Percentiles rank a stretch among this genome's conserved stretches.
Conservation (phyloP, 2,797 vertebrate genomes). For the Galagoides demidoff region DNA sequence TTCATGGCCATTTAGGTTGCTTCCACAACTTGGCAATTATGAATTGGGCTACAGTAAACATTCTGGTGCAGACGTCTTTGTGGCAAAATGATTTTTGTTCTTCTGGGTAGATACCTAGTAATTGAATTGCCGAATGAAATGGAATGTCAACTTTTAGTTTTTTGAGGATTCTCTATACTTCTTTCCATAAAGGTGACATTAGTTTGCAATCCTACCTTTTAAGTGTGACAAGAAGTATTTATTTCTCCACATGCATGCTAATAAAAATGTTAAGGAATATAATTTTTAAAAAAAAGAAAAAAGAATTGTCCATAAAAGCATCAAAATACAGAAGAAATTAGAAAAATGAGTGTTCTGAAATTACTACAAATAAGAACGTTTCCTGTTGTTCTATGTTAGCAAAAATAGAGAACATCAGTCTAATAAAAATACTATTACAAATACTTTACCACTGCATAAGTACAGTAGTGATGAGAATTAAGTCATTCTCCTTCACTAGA, state of each 20-base stretch:
- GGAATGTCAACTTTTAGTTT: too few species aligned
- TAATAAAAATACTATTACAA: background rate
- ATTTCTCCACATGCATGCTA: background rate
- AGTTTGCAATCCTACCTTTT: background rate
- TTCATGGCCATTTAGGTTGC: too few species aligned
- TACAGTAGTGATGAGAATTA: background rate
- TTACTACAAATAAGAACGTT: background rate
- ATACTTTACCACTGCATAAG: background rate
- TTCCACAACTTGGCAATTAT: too few species aligned
- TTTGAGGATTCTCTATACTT: too few species aligned
- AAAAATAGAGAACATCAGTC: background rate
- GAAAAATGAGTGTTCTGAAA: background rate
- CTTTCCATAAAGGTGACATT: too few species aligned
- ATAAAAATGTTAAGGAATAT: background rate
- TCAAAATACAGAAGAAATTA: conserved; percentile 11
- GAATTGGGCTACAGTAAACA: too few species aligned
- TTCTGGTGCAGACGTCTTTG: too few species aligned
- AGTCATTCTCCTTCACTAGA: background rate
- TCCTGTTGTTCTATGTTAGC: background rate
- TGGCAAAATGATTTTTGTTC: too few species aligned
- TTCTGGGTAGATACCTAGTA: too few species aligned
- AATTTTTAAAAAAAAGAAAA: background rate
- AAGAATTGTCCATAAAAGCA: background rate
- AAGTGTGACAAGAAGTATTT: background rate
- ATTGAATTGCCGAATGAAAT: too few species aligned